These are phyloP conservation scores for Rhizoglyphus robini DNA, from an alignment of 1,140 invertebrate species.

Conservation along the genomic window DNA sequence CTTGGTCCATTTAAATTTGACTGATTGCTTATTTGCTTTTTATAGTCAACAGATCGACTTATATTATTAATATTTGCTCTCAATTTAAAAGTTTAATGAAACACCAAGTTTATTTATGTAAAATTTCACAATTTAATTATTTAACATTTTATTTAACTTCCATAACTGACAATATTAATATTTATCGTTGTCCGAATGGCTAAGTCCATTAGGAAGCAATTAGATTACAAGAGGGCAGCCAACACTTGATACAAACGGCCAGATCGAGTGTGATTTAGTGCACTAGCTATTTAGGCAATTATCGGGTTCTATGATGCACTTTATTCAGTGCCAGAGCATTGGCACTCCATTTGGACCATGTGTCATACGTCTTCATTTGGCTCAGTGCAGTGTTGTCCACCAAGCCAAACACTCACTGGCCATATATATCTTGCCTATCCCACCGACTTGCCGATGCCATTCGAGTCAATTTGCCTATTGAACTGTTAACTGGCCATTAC, in stretches of 20 bases:
- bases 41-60: slow-evolving; percentile 4
- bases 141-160: background rate
- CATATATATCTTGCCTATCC: background rate
- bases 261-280: too few species aligned
- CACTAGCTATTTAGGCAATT: background rate
- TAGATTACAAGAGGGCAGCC: background rate
- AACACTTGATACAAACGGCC: too few species aligned
- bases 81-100: slow-evolving; percentile 1
- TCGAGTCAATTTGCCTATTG: slow-evolving; percentile 9
- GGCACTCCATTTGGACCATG: background rate
- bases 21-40: slow-evolving; percentile 13
- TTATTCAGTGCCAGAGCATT: background rate
- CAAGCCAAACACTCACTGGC: background rate
- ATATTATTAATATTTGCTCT: background rate
- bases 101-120: background rate
- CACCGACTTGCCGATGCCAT: slow-evolving; percentile 2
- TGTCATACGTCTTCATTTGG: slow-evolving; percentile 9
- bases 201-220: slow-evolving; percentile 5
- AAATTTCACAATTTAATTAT: slow-evolving; percentile 14
- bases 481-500: slow-evolving; percentile 12
- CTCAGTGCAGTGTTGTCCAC: background rate
- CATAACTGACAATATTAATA: background rate
- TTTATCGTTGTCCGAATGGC: background rate
- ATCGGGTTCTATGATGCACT: background rate
- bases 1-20: background rate